Evolutionary conservation across 2,797 vertebrate genomes (phyloP).

Genomic region (Ctenopoma kingsleyae): DNA sequence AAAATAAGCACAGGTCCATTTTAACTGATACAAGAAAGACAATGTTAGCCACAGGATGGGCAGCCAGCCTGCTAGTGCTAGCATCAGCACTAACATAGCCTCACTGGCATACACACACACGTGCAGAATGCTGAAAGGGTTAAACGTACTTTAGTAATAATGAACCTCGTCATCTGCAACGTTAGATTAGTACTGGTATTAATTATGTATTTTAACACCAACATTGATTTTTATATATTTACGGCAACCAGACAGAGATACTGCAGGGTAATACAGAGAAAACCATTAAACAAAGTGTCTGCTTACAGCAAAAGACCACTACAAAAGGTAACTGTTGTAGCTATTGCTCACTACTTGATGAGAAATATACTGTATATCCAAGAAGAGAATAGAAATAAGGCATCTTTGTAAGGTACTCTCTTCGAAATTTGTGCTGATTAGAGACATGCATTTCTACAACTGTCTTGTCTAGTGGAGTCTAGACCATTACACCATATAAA

Average conservation of each 20-base stretch:
- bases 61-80: too few species aligned
- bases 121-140: too few species aligned
- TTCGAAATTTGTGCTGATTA: neutral
- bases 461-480: neutral
- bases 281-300: neutral
- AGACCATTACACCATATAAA: neutral
- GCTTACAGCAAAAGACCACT: neutral
- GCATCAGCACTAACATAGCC: too few species aligned
- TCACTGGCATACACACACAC: too few species aligned
- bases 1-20: too few species aligned
- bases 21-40: too few species aligned
- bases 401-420: neutral
- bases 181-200: too few species aligned
- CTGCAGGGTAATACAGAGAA: neutral
- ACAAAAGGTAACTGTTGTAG: neutral
- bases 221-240: too few species aligned
- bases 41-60: too few species aligned
- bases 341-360: neutral
- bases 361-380: neutral
- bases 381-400: neutral
- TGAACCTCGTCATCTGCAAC: too few species aligned
- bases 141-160: too few species aligned
- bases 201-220: too few species aligned
- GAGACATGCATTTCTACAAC: neutral
- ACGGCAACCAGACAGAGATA: neutral